Evolutionary conservation across 2,113 vertebrate species (phyloP).

Genomic region (Meriones unguiculatus): DNA sequence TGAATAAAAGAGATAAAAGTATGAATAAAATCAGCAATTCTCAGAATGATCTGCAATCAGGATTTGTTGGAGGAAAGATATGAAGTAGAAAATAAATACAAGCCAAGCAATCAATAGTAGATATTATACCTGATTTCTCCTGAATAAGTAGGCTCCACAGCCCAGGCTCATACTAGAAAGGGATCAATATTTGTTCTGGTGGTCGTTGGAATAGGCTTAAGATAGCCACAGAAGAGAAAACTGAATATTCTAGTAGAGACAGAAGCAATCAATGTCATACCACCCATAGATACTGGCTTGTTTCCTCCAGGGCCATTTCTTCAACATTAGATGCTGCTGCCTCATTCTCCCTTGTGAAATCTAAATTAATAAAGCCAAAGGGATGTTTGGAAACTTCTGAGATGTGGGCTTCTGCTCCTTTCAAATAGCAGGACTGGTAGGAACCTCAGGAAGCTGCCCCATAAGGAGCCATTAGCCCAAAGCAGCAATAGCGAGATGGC

Average conservation of each 20-base stretch:
- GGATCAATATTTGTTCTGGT: constrained; percentile 42
- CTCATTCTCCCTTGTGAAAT: constrained; percentile 40
- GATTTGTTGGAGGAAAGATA: background rate
- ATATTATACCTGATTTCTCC: constrained; percentile 31
- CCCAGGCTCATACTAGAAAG: constrained; percentile 14
- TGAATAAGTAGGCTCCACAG: constrained; percentile 31
- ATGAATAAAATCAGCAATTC: background rate
- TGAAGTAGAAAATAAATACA: background rate
- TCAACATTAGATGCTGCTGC: constrained; percentile 1
- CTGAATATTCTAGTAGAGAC: constrained; percentile 26
- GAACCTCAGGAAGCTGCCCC: constrained; percentile 37
- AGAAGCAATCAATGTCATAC: background rate
- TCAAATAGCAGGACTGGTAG: constrained; percentile 54
- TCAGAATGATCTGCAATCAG: background rate
- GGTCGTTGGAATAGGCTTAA: constrained; percentile 53
- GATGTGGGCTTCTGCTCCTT: constrained; percentile 46
- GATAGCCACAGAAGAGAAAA: constrained; percentile 3
- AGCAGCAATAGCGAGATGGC: background rate
- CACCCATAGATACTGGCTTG: background rate
- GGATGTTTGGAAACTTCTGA: constrained; percentile 48
- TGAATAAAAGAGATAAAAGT: background rate
- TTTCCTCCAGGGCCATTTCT: constrained; percentile 36
- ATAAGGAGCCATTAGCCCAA: constrained; percentile 43
- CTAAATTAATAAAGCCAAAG: constrained; percentile 64
- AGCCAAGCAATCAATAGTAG: background rate